Evolutionary conservation across 2,797 vertebrate species (phyloP).

Genomic region (Monodelphis domestica): DNA sequence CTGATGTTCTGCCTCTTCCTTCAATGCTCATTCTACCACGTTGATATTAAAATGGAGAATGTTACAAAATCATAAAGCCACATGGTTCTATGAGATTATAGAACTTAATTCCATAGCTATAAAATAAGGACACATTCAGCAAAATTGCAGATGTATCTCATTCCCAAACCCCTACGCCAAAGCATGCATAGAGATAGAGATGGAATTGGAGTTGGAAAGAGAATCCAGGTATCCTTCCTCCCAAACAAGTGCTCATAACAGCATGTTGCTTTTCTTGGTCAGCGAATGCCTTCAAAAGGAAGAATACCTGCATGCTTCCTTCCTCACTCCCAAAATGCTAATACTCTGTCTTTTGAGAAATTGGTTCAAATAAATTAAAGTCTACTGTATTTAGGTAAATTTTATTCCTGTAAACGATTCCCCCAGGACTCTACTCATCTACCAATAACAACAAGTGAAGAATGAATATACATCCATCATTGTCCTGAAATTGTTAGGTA

Average conservation of each 20-base stretch:
- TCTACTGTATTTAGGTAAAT: neutral
- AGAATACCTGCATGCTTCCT: neutral
- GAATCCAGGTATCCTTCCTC: neutral
- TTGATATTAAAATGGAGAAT: neutral
- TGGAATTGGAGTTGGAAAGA: neutral
- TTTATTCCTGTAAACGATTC: neutral
- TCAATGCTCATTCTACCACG: neutral
- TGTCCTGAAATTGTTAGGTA: slow-evolving; percentile 2
- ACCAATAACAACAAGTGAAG: neutral
- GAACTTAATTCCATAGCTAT: neutral
- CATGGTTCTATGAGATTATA: neutral
- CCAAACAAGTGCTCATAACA: neutral
- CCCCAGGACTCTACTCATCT: neutral
- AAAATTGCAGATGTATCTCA: neutral
- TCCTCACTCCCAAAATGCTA: neutral
- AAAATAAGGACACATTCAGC: neutral
- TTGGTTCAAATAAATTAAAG: neutral
- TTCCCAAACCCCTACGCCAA: neutral
- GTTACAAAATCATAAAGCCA: neutral
- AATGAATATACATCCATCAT: neutral
- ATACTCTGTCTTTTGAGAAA: neutral
- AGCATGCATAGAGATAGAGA: neutral
- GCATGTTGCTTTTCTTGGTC: neutral
- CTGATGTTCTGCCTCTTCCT: neutral
- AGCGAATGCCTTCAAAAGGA: neutral